Conservation (phyloP, 2,797 vertebrate species). For the Sparus aurata region DNA sequence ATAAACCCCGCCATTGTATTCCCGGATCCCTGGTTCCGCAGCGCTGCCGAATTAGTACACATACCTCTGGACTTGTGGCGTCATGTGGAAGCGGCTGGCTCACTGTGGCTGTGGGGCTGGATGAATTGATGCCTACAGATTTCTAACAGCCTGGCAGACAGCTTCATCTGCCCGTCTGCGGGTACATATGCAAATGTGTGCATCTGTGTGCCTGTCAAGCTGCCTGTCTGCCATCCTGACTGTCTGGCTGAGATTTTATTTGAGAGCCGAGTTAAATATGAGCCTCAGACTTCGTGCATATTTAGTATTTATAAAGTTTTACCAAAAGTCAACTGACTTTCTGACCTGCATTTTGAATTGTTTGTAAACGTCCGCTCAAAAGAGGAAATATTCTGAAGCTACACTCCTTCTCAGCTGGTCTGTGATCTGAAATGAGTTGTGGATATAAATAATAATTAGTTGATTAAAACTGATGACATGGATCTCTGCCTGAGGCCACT, state of each 20-base stretch:
- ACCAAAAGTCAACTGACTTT: background rate
- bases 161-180: constrained; percentile 42
- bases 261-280: constrained; percentile 10
- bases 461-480: constrained; percentile 33
- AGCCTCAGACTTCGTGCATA: constrained; percentile 17
- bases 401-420: background rate
- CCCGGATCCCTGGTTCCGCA: constrained; percentile 69
- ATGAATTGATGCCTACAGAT: constrained; percentile 51
- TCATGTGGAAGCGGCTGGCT: constrained; percentile 54
- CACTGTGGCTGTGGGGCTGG: constrained; percentile 19
- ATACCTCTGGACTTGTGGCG: constrained; percentile 61
- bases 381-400: background rate
- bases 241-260: constrained; percentile 25
- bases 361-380: constrained; percentile 4
- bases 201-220: constrained; percentile 45
- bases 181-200: constrained; percentile 50
- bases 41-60: constrained; percentile 66
- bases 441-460: constrained; percentile 31
- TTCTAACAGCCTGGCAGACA: constrained; percentile 50
- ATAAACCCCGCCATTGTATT: constrained; percentile 75
- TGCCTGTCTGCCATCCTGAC: constrained; percentile 30
- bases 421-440: constrained; percentile 24
- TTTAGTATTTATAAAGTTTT: background rate
- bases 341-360: background rate
- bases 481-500: background rate